Conservation (phyloP, 2,888 invertebrate species). For the Diplolepis rosae region DNA sequence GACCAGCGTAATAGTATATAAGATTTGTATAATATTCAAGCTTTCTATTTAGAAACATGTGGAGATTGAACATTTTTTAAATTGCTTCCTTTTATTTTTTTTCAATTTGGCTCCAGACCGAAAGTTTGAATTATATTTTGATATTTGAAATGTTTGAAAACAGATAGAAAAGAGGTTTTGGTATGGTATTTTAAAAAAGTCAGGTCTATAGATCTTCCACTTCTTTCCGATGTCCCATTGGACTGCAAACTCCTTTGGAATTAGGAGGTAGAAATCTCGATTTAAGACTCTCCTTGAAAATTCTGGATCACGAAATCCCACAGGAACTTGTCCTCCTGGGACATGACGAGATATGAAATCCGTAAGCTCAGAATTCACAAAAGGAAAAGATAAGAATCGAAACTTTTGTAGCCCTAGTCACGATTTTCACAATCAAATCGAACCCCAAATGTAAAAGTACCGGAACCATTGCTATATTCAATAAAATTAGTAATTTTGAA, state of each 20-base stretch:
- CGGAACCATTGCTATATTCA: not conserved
- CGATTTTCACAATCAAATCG: slow-evolving; percentile 18
- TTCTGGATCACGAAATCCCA: slow-evolving; percentile 27
- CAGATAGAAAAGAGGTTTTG: too few species aligned
- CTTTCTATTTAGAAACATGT: too few species aligned
- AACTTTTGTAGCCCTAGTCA: slow-evolving; percentile 23
- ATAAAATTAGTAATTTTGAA: slow-evolving; percentile 3
- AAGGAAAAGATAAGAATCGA: not conserved
- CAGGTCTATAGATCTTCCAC: not conserved
- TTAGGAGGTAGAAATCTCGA: slow-evolving; percentile 21
- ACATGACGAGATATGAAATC: slow-evolving; percentile 23
- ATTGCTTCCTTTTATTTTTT: too few species aligned
- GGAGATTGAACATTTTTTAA: too few species aligned
- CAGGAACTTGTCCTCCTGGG: slow-evolving; percentile 27
- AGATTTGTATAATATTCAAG: too few species aligned
- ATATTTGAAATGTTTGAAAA: too few species aligned
- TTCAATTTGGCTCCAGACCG: too few species aligned
- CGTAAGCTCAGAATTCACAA: slow-evolving; percentile 11
- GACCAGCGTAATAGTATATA: too few species aligned
- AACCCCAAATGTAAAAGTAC: not conserved
- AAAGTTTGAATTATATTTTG: too few species aligned
- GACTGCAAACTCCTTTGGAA: slow-evolving; percentile 5
- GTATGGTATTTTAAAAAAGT: not conserved
- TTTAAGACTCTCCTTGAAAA: slow-evolving; percentile 25
- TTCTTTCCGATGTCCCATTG: not conserved